Evolutionary conservation across 1,140 invertebrate species (phyloP).

Genomic region (Halyomorpha halys): DNA sequence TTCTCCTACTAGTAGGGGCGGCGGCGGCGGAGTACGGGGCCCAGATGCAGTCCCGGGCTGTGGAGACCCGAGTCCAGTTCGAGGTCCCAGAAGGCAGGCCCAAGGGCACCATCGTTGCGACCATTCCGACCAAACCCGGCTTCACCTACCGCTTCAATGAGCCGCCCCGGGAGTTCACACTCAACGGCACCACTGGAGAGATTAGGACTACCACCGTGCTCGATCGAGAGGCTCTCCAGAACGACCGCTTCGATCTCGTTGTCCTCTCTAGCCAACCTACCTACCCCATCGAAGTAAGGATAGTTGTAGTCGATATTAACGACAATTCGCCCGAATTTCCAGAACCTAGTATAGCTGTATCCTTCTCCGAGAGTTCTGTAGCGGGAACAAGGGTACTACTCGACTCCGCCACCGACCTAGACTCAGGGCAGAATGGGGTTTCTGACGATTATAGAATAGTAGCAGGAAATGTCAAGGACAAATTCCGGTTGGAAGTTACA

Average conservation of each 20-base stretch:
- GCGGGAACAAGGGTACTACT: constrained; percentile 72
- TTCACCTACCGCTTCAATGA: constrained; percentile 89
- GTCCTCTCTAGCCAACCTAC: constrained; percentile 84
- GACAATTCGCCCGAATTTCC: constrained; percentile 85
- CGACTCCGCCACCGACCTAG: constrained; percentile 77
- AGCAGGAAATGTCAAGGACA: constrained; percentile 73
- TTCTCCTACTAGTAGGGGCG: constrained; percentile 21
- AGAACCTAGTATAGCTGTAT: constrained; percentile 70
- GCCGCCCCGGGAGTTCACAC: constrained; percentile 65
- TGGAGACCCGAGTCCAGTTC: constrained; percentile 73
- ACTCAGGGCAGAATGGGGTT: constrained; percentile 76
- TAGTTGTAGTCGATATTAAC: constrained; percentile 75
- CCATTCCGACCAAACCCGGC: constrained; percentile 72
- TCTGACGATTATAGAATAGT: constrained; percentile 79
- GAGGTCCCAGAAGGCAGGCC: constrained; percentile 75
- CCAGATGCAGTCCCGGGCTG: constrained; percentile 74
- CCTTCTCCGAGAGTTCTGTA: constrained; percentile 83
- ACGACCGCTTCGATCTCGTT: constrained; percentile 76
- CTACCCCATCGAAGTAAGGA: constrained; percentile 83
- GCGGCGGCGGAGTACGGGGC: constrained; percentile 19
- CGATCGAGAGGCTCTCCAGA: constrained; percentile 64
- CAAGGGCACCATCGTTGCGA: constrained; percentile 66
- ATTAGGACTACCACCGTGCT: constrained; percentile 68
- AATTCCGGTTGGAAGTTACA: constrained; percentile 76
- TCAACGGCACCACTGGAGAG: constrained; percentile 70